phyloP scores from a whole-genome alignment of 1,140 invertebrate species.

The Drosophila tropicalis region DNA sequence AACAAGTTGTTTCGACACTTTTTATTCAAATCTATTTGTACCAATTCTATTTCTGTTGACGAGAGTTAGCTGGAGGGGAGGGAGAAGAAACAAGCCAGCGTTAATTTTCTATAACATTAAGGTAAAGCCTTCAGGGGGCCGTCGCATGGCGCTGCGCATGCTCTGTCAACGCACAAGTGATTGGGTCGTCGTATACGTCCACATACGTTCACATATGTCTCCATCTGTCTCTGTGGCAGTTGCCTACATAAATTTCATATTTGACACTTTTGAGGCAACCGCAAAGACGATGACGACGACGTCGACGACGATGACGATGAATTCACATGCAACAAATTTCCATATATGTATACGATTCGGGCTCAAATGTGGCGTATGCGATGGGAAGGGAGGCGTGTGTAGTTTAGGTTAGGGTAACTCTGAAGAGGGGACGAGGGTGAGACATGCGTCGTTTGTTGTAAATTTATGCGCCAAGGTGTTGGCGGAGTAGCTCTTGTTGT shows the following conservation, averaged over 20 bases:
- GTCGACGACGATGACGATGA: background rate
- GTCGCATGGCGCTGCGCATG: conserved; percentile 25
- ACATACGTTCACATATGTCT: conserved; percentile 19
- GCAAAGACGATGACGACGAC: conserved; percentile 8
- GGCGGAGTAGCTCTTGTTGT: conserved; percentile 46
- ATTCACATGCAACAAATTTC: conserved; percentile 59
- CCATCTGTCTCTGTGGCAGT: conserved; percentile 34
- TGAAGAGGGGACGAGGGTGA: conserved; percentile 10
- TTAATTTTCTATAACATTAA: conserved; percentile 43
- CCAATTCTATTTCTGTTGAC: background rate
- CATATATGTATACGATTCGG: conserved; percentile 17
- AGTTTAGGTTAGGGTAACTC: background rate
- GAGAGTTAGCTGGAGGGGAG: background rate
- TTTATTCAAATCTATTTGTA: conserved; percentile 38
- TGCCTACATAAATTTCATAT: conserved; percentile 77
- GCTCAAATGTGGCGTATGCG: background rate
- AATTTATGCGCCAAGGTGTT: conserved; percentile 79
- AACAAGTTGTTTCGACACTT: conserved; percentile 51
- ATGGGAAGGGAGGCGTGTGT: background rate
- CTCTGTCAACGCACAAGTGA: conserved; percentile 38
- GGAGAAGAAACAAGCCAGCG: conserved; percentile 13
- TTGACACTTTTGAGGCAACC: conserved; percentile 70
- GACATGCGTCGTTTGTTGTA: conserved; percentile 74
- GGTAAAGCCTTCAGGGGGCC: background rate
- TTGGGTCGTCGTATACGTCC: conserved; percentile 12